Conservation (phyloP, 2,113 vertebrate species). For the Salvelinus sp. region DNA sequence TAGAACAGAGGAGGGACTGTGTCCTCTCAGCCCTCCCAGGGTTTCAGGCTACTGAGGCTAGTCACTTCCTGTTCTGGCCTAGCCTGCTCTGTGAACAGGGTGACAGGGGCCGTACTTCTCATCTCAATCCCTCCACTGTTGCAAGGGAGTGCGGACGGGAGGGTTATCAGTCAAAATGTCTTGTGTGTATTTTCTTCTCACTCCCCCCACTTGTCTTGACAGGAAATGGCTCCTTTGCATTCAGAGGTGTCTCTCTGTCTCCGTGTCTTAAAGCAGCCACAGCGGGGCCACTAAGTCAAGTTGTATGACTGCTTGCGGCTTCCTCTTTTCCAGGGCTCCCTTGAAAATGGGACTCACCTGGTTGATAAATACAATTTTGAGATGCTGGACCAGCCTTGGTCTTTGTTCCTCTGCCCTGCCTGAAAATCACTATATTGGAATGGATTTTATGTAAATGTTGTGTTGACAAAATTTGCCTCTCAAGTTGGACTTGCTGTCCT, state of each 20-base stretch:
- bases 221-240: slow-evolving; percentile 65
- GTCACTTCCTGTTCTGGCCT: slow-evolving; percentile 71
- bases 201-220: slow-evolving; percentile 43
- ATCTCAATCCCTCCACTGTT: slow-evolving; percentile 75
- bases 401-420: slow-evolving; percentile 15
- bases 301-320: too few relatives aligned
- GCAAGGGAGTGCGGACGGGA: slow-evolving; percentile 38
- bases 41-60: slow-evolving; percentile 44
- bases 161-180: slow-evolving; percentile 35
- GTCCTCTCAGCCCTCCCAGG: slow-evolving; percentile 40
- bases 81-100: slow-evolving; percentile 59
- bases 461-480: not conserved
- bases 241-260: slow-evolving; percentile 50
- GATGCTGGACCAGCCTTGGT: slow-evolving; percentile 39
- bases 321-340: too few relatives aligned
- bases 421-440: slow-evolving; percentile 35
- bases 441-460: slow-evolving; percentile 16
- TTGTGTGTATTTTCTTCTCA: slow-evolving; percentile 7
- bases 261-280: slow-evolving; percentile 61
- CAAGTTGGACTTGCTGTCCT: not conserved
- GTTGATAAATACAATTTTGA: slow-evolving; percentile 8
- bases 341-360: too few relatives aligned
- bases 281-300: slow-evolving; percentile 54
- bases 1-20: slow-evolving; percentile 69
- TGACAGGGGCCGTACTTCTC: slow-evolving; percentile 70